phyloP scores from a whole-genome alignment of 2,888 invertebrate genomes.

The Rotaria socialis region DNA sequence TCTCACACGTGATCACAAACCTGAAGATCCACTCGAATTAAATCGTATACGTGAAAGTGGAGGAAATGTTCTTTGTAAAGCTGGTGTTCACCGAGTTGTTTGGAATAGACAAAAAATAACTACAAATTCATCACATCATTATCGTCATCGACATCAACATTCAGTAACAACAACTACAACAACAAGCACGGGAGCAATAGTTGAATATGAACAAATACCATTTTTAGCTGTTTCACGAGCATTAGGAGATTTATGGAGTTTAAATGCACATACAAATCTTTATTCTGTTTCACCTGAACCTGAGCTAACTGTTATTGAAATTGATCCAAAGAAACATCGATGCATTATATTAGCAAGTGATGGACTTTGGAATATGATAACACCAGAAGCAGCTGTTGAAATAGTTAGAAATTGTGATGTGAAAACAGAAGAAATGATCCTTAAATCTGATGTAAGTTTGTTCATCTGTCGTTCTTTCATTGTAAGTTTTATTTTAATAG shows the following conservation, averaged over 20 bases:
- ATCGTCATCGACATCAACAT: constrained; percentile 37
- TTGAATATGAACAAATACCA: constrained; percentile 60
- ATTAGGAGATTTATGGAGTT: constrained; percentile 94
- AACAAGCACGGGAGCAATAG: constrained; percentile 65
- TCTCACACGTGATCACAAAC: constrained; percentile 76
- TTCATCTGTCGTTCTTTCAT: neutral
- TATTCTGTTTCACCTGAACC: constrained; percentile 97
- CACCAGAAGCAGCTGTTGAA: constrained; percentile 75
- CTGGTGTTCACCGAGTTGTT: constrained; percentile 87
- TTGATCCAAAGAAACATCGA: constrained; percentile 65
- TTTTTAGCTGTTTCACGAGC: constrained; percentile 86
- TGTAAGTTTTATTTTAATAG: neutral
- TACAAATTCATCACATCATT: neutral
- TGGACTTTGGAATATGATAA: constrained; percentile 91
- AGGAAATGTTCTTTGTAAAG: constrained; percentile 66
- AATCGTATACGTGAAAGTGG: constrained; percentile 69
- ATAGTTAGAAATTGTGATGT: constrained; percentile 64
- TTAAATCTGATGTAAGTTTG: constrained; percentile 42
- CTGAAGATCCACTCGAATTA: constrained; percentile 78
- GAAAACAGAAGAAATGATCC: constrained; percentile 46
- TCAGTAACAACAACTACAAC: constrained; percentile 69
- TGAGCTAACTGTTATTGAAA: constrained; percentile 82
- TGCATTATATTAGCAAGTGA: constrained; percentile 93
- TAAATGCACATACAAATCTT: constrained; percentile 79
- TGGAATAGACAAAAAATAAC: constrained; percentile 77